phyloP scores from a whole-genome alignment of 2,113 vertebrate species.

The Heterotilapia buettikoferi region DNA sequence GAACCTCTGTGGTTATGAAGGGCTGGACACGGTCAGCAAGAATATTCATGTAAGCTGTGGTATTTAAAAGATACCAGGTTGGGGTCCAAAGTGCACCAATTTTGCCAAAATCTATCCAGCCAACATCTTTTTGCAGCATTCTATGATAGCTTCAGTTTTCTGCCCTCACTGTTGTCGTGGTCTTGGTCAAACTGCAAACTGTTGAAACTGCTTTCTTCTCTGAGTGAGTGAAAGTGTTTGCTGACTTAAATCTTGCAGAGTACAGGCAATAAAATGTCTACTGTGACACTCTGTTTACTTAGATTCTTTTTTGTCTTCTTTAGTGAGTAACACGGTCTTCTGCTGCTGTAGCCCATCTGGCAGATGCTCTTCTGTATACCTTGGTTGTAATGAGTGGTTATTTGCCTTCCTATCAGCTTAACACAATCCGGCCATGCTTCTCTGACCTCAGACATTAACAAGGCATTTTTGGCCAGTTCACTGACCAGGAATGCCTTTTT shows the following conservation, averaged over 20 bases:
- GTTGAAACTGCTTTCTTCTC: neutral
- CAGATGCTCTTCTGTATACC: neutral
- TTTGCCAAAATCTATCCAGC: neutral
- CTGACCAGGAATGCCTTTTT: neutral
- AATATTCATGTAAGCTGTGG: neutral
- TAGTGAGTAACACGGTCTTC: neutral
- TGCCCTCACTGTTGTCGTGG: neutral
- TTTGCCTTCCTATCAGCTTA: neutral
- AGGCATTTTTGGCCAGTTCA: neutral
- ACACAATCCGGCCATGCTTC: neutral
- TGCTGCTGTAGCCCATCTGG: neutral
- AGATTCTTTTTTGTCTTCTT: constrained; percentile 51
- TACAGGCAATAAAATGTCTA: neutral
- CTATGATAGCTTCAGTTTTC: neutral
- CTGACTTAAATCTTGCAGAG: neutral
- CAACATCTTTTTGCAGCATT: neutral
- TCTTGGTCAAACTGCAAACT: constrained; percentile 31
- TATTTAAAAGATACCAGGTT: neutral
- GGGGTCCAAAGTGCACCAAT: neutral
- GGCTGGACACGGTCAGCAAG: neutral
- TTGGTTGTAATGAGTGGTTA: neutral
- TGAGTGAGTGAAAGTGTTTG: constrained; percentile 18
- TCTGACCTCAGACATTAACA: neutral
- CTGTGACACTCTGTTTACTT: constrained; percentile 32
- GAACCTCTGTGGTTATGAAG: neutral